Evolutionary conservation across 2,888 invertebrate genomes (phyloP), one percentile per base, ranked within the genome.

Genomic region (Pharmacophagus antenor): DNA sequence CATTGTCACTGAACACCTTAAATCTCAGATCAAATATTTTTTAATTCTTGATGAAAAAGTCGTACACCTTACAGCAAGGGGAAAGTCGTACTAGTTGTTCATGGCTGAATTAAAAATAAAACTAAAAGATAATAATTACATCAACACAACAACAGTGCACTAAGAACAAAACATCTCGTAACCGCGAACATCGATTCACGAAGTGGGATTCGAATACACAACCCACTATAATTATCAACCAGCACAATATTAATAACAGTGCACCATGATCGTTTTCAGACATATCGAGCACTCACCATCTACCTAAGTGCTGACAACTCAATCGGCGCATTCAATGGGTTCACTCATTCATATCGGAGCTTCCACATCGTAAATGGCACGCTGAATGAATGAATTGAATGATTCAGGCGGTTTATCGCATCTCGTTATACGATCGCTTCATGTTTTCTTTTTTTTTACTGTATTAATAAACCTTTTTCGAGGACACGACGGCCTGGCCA

Each of bases 251-350:
- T 48, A 62, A 63, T 58, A 63, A 54, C 61, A 65, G 59, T 57
- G 59, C 23, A 49, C 56, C 54, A 54, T 31, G 54, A 52, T 44
- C 55, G 46, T 50, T 51, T 25, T 23, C 56, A 23, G 31, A 41
- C 58, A 21, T 60, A 50, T 60, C 55, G 8, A 44, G 44, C 58
- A 56, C 64, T 59, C 64, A 59, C 62, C 42, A 65, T 66, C 66
- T 65, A 44, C 52, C 54, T 53, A 63, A 77, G 78, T 79, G 78
- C 71, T 73, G 81, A 84, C 83, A 76, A 67, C 78, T 86, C 82
- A 85, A 86, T 86, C 75, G 70, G 52, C 37, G 65, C 64, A 67
- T 67, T 61, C 60, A 63, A 62, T 60, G 64, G 66, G 68, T 73
- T 74, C 76, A 81, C 70, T 74, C 76, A 70, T 69, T 77, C 76